Evolutionary conservation across 2,113 vertebrate species (phyloP).

Genomic region (Gallinago paraguaiae): DNA sequence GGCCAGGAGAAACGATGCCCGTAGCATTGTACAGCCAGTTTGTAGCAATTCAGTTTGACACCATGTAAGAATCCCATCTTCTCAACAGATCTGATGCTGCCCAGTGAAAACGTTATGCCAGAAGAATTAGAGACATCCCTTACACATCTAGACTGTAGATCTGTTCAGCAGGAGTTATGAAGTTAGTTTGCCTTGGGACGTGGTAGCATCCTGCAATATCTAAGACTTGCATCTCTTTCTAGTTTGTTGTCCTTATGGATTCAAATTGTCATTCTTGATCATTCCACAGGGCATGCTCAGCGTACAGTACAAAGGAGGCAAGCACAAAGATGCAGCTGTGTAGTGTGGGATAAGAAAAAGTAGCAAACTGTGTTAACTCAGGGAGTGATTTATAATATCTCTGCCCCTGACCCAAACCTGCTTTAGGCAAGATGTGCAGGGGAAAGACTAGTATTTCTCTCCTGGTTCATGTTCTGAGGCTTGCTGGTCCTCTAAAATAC

Average conservation of each 20-base stretch:
- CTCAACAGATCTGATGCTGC: neutral
- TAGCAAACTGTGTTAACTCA: neutral
- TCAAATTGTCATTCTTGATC: neutral
- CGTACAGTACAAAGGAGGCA: neutral
- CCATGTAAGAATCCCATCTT: neutral
- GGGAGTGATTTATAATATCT: neutral
- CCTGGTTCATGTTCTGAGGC: neutral
- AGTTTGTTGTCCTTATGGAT: constrained; percentile 13
- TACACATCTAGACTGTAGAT: neutral
- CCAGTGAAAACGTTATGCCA: neutral
- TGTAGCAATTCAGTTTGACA: neutral
- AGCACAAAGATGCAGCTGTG: neutral
- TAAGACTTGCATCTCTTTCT: neutral
- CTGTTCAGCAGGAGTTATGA: neutral
- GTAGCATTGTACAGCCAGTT: neutral
- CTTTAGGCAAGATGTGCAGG: neutral
- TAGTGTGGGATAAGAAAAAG: neutral
- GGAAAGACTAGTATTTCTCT: neutral
- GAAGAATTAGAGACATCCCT: neutral
- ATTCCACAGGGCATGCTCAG: neutral
- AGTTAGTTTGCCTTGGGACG: neutral
- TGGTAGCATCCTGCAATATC: neutral
- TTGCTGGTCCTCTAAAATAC: neutral
- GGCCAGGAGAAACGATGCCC: neutral
- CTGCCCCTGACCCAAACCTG: neutral